phyloP scores from a whole-genome alignment of 2,797 vertebrate genomes.

The Eutrigla gurnardus region DNA sequence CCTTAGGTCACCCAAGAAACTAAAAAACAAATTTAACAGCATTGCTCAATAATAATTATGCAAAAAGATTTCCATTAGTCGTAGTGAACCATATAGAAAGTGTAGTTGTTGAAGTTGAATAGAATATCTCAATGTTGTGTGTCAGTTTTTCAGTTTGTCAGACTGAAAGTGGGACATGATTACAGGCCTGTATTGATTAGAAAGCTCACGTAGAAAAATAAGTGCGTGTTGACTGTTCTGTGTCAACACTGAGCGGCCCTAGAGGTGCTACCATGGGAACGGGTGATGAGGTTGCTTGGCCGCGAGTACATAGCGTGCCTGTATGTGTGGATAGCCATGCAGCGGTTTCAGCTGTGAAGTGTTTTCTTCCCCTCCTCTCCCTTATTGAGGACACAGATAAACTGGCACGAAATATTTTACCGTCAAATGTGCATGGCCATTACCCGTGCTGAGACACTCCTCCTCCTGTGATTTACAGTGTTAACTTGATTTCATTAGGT shows the following conservation, averaged over 20 bases:
- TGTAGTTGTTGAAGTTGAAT: not conserved
- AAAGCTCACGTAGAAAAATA: slow-evolving; percentile 31
- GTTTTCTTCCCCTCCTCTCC: not conserved
- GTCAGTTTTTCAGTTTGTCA: not conserved
- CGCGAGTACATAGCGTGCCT: not conserved
- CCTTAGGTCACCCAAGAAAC: not conserved
- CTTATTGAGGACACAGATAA: not conserved
- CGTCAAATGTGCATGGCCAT: not conserved
- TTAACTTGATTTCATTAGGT: slow-evolving; percentile 13
- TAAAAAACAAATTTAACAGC: slow-evolving; percentile 13
- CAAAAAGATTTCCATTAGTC: too few relatives aligned
- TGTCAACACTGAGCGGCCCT: slow-evolving; percentile 8
- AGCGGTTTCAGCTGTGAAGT: not conserved
- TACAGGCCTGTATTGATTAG: slow-evolving; percentile 11
- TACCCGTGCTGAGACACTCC: not conserved
- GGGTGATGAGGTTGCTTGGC: not conserved
- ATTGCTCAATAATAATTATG: not conserved
- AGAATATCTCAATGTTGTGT: not conserved
- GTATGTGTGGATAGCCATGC: not conserved
- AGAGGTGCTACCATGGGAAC: slow-evolving; percentile 40
- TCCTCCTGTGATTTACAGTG: not conserved
- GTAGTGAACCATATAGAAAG: not conserved
- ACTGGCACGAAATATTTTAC: not conserved
- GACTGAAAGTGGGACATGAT: not conserved
- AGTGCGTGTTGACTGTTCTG: slow-evolving; percentile 9